Evolutionary conservation across 1,140 invertebrate species (phyloP), one percentile per base, ranked within the genome.

Genomic region (Drosophila tsacasi): DNA sequence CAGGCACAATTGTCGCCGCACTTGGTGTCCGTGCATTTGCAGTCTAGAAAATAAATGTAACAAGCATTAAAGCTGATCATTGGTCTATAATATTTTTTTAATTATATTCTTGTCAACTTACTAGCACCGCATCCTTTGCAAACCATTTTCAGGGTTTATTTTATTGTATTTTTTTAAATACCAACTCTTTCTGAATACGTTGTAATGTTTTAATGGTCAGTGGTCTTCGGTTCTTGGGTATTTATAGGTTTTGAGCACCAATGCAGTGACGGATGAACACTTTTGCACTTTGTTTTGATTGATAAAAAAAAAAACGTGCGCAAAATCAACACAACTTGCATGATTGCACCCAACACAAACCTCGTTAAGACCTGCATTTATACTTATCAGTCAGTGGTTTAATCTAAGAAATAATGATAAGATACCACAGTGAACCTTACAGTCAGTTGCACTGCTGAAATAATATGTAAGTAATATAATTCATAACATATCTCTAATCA

Each of bases 1-100:
- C 85, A 90, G 23, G 73, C 47, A 30, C 84, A 89, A 27, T 90
- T 89, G 67, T 89, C 85, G 12, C 85, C 85, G 64, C 84, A 89
- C 69, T 84, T 84, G 50, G 17, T 66, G 40, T 63, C 68, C 12
- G 54, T 81, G 84, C 84, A 87, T 21, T 89, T 89, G 77, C 84
- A 87, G 69, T 78, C 84, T 89, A n/a, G 0, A 44, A 37, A 49
- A 7, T 19, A 13, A 27, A 49, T 25, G 0, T 10, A 19, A 5
- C 2, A 9, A 19, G 8, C 9, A 39, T 39, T 37, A 39, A 39
- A 37, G n/a, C 42, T 6, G 2, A 27, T 30, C 9, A 17, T 27
- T 27, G 21, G 2, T 10, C 9, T 25, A 5, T 49, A 8, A 17
- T 10, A 21, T 19, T 44, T 1, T 12, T 7, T 52, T 1, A 35